Conservation (phyloP, 2,113 vertebrate species). For the Chionodraco myersi region DNA sequence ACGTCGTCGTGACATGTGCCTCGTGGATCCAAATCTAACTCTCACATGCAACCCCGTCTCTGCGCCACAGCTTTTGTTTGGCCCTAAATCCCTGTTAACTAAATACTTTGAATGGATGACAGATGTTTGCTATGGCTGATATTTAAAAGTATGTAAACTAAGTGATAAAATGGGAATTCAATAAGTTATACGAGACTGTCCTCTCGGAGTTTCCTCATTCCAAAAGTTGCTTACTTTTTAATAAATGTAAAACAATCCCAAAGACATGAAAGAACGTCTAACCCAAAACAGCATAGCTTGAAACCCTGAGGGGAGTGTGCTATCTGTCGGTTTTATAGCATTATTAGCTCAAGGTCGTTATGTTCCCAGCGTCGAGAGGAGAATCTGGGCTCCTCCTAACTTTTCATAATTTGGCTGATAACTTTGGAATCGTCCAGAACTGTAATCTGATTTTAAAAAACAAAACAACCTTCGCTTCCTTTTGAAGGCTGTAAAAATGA, state of each 20-base stretch:
- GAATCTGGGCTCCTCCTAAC: slow-evolving; percentile 31
- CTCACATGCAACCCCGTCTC: slow-evolving; percentile 39
- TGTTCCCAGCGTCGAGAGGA: slow-evolving; percentile 43
- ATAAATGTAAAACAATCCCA: slow-evolving; percentile 60
- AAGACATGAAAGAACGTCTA: slow-evolving; percentile 56
- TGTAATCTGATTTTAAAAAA: slow-evolving; percentile 58
- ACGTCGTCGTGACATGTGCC: slow-evolving; percentile 25
- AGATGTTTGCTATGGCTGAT: slow-evolving; percentile 40
- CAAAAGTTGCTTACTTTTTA: slow-evolving; percentile 57
- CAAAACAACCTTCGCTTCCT: slow-evolving; percentile 36
- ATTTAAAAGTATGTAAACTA: slow-evolving; percentile 58
- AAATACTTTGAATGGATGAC: slow-evolving; percentile 53
- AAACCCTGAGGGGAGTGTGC: slow-evolving; percentile 42
- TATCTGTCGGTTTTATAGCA: slow-evolving; percentile 31
- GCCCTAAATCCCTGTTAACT: slow-evolving; percentile 42
- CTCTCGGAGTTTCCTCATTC: slow-evolving; percentile 11
- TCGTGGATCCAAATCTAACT: slow-evolving; percentile 25
- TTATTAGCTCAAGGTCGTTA: slow-evolving; percentile 64
- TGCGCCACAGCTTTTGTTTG: slow-evolving; percentile 42
- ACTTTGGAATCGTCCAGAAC: slow-evolving; percentile 61
- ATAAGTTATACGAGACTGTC: slow-evolving; percentile 25
- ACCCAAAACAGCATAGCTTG: slow-evolving; percentile 43
- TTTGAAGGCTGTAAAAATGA: slow-evolving; percentile 79
- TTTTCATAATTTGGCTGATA: slow-evolving; percentile 65
- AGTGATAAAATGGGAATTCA: slow-evolving; percentile 50